phyloP scores from a whole-genome alignment of 2,113 vertebrate species.

The Ctenomys sociabilis region DNA sequence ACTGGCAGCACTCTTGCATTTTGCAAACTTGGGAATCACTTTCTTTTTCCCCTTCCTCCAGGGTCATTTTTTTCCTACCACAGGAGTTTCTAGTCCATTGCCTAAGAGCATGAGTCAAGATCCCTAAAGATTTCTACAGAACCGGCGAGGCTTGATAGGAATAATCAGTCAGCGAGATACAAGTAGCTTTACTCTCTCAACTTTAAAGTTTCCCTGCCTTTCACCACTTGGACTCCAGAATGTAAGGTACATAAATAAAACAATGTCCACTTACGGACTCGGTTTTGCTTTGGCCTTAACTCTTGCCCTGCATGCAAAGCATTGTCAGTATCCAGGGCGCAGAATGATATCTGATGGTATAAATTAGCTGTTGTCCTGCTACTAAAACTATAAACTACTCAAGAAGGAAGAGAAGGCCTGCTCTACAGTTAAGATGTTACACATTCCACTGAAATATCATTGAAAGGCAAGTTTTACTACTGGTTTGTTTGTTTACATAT shows the following conservation, averaged over 20 bases:
- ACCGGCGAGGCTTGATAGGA: not conserved
- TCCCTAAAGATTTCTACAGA: not conserved
- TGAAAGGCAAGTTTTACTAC: not conserved
- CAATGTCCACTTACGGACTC: not conserved
- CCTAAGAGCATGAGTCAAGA: conserved; percentile 46
- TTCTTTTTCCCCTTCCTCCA: not conserved
- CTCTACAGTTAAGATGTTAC: not conserved
- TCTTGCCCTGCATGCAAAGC: not conserved
- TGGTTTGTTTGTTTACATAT: not conserved
- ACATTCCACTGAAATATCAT: not conserved
- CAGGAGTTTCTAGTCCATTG: conserved; percentile 7
- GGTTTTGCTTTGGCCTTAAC: not conserved
- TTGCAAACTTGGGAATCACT: not conserved
- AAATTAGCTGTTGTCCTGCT: not conserved
- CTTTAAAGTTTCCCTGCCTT: not conserved
- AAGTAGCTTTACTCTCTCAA: not conserved
- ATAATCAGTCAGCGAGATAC: not conserved
- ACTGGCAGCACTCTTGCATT: not conserved
- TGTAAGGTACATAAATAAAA: not conserved
- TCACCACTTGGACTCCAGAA: not conserved
- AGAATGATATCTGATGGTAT: not conserved
- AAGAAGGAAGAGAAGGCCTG: not conserved
- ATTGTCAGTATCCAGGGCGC: not conserved
- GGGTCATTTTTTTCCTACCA: not conserved
- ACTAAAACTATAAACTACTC: not conserved